Base-by-base conservation (phyloP, 2,113 vertebrate genomes). In the Pachypanchax playfairii region DNA sequence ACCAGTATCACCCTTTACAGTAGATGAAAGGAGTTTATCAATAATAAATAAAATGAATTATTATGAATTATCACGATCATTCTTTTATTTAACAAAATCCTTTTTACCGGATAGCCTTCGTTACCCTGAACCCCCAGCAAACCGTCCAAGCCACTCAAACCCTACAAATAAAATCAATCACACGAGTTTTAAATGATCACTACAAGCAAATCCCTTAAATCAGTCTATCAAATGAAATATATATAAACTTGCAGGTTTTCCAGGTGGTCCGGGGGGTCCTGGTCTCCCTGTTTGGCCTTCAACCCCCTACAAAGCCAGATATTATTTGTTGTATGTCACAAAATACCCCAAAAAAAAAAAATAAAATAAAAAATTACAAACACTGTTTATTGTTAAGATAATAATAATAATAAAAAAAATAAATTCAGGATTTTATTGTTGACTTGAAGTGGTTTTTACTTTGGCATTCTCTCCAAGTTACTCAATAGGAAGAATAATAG, bases 121-220 rank as follows among this genome's bases (percentile, higher is more conserved):
- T 83, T 93, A n/a, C 92, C 92, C 53, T 85, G 79, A 36, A 93
- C 90, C 42, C 92, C 92, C 8, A 92, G 82, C 53, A 93, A 77
- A 6, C 92, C 92, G 39, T 92, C 90, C 65, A 90, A 74, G 24
- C 89, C 92, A 9, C 73, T 51, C 2, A 58, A 52, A 20, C 89
- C 92, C 92, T 93, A 58, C 77, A 18, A 63, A 29, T 2, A 50
- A 18, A 18, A 66, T 11, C 56, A 53, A 51, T 46, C 5, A 48
- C n/a, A 13, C 21, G 13, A 56, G 55, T n/a, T 24, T 50, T 28
- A n/a, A 58, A n/a, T 56, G 3, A 72, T 51, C 8, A n/a, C 18
- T n/a, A 17, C 36, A 9, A 35, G 26, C 0, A 43, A 3, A 33
- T 35, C 17, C 1, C 21, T 60, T 13, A 33, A n/a, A 11, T 25